Conservation (phyloP, 2,797 vertebrate genomes). For the Spinibarbus caldwelli region DNA sequence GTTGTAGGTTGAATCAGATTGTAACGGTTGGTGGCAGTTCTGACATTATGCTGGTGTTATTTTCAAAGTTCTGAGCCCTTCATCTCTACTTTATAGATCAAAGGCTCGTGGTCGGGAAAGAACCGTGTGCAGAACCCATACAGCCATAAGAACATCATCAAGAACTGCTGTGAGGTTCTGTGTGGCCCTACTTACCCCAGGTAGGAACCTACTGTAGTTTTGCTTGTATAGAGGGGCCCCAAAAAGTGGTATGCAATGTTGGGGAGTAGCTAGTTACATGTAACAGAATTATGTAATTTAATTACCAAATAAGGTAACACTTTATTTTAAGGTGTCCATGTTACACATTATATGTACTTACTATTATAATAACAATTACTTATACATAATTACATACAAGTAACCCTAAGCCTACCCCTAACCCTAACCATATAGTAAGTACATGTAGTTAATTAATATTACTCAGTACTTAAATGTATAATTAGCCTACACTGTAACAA, state of each 20-base stretch:
- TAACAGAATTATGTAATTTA: too few relatives aligned
- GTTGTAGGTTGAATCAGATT: not conserved
- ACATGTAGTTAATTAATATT: too few relatives aligned
- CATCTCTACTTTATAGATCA: constrained; percentile 83
- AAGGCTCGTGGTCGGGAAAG: constrained; percentile 99
- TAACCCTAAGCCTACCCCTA: too few relatives aligned
- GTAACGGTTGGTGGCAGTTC: not conserved
- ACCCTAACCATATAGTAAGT: too few relatives aligned
- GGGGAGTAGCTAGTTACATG: too few relatives aligned
- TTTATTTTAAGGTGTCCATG: too few relatives aligned
- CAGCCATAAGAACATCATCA: constrained; percentile 94
- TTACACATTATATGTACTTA: too few relatives aligned
- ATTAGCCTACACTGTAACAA: too few relatives aligned
- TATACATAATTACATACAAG: too few relatives aligned
- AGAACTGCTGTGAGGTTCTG: constrained; percentile 99
- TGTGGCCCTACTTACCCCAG: constrained; percentile 95
- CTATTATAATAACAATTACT: too few relatives aligned
- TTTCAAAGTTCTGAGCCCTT: constrained; percentile 23
- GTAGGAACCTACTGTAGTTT: constrained; percentile 69
- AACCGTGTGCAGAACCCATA: constrained; percentile 97
- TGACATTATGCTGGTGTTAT: constrained; percentile 23
- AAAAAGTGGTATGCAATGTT: not conserved
- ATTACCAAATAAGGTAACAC: too few relatives aligned
- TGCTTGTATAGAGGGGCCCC: not conserved
- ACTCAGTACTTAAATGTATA: too few relatives aligned